Evolutionary conservation across 2,797 vertebrate species (phyloP).

Genomic region (Lagorchestes hirsutus): DNA sequence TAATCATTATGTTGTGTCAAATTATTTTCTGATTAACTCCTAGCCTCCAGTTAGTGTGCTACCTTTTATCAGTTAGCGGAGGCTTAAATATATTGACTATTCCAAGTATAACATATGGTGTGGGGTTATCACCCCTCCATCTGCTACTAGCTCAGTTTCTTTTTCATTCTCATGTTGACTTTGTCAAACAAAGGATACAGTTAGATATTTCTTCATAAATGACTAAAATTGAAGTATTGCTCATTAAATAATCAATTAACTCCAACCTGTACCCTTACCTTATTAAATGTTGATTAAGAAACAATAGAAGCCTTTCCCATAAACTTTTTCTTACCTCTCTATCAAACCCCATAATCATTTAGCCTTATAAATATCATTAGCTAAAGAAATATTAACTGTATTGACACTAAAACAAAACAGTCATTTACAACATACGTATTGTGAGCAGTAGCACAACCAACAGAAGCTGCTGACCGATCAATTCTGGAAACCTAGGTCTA

Average conservation of each 20-base stretch:
- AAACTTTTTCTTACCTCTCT: not conserved
- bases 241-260: not conserved
- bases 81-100: not conserved
- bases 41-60: not conserved
- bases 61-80: not conserved
- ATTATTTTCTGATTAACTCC: not conserved
- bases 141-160: not conserved
- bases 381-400: not conserved
- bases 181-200: not conserved
- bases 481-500: not conserved
- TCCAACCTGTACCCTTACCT: not conserved
- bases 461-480: not conserved
- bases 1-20: not conserved
- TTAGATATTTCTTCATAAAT: not conserved
- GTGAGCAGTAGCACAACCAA: not conserved
- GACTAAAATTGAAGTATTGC: not conserved
- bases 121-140: not conserved
- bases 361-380: not conserved
- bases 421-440: not conserved
- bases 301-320: not conserved
- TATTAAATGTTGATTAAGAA: not conserved
- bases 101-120: not conserved
- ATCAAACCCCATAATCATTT: not conserved
- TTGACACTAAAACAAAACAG: not conserved
- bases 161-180: not conserved